phyloP scores from a whole-genome alignment of 1,140 invertebrate genomes.

The Halesus radiatus region DNA sequence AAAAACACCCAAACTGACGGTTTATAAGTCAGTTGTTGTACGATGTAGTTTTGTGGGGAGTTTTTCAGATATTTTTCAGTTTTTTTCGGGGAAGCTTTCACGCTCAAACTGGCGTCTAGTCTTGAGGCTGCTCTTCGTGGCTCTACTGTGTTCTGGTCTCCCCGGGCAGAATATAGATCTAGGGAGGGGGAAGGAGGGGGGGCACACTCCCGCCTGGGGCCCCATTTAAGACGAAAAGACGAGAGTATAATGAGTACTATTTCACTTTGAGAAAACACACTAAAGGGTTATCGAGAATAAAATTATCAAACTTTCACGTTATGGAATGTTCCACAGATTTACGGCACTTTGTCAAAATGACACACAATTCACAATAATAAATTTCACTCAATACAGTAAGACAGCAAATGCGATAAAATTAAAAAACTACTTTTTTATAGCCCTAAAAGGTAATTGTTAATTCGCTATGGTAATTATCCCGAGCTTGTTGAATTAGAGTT shows the following conservation, averaged over 20 bases:
- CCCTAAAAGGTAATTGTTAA: too few species aligned
- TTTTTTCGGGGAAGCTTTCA: background rate
- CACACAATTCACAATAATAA: background rate
- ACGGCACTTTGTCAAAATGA: slow-evolving; percentile 1
- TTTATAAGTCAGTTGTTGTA: too few species aligned
- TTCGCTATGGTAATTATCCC: too few species aligned
- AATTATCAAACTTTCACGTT: too few species aligned
- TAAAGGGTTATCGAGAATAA: too few species aligned
- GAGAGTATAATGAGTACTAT: too few species aligned
- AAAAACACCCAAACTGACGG: too few species aligned
- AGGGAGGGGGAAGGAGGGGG: background rate
- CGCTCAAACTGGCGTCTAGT: background rate
- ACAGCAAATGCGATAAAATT: too few species aligned
- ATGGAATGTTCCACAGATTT: background rate
- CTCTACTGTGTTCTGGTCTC: background rate
- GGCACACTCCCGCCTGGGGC: background rate
- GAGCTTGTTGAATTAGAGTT: too few species aligned
- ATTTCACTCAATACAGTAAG: background rate
- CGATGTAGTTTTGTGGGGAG: background rate
- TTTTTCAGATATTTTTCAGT: background rate
- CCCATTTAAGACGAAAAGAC: background rate
- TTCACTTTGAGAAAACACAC: too few species aligned
- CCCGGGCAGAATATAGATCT: slow-evolving; percentile 12
- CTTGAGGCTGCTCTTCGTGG: background rate
- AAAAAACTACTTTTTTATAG: too few species aligned